These are phyloP conservation scores for Theropithecus gelada DNA, from an alignment of 2,113 vertebrate genomes.

Conservation along the genomic window DNA sequence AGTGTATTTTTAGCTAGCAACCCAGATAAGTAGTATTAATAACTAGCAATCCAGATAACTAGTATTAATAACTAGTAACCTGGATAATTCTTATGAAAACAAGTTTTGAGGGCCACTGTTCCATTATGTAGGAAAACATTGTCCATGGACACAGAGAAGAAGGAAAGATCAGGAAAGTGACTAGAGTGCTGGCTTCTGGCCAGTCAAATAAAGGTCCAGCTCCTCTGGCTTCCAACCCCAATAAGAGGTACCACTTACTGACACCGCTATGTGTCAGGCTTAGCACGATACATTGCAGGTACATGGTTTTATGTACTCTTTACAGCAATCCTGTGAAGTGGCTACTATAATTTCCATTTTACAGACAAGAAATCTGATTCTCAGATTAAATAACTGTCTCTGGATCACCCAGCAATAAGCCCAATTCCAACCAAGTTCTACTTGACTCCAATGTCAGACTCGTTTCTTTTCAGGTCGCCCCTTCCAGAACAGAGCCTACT, in stretches of 20 bases:
- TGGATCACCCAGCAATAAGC: background rate
- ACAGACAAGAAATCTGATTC: background rate
- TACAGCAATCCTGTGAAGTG: background rate
- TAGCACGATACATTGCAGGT: background rate
- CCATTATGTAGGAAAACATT: background rate
- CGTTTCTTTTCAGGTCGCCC: background rate
- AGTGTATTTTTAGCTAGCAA: background rate
- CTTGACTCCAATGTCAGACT: background rate
- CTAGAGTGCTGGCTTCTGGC: background rate
- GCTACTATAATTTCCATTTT: background rate
- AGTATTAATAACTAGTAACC: too few species aligned
- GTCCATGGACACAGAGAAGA: background rate
- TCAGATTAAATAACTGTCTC: background rate
- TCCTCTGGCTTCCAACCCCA: background rate
- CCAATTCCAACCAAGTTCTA: background rate
- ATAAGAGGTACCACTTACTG: background rate
- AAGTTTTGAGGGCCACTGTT: background rate
- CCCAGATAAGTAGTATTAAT: background rate
- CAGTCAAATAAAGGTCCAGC: background rate
- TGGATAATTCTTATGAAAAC: background rate
- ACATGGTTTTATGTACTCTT: background rate
- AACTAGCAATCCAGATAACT: background rate
- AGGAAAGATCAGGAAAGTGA: background rate
- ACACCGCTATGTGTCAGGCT: too few species aligned
- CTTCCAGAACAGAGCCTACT: background rate